Percentiles rank a stretch among this genome's conserved stretches.
These are phyloP conservation scores for Microctenopoma stevenorrisi DNA, from an alignment of 2,797 vertebrate genomes.

Conservation along the genomic window DNA sequence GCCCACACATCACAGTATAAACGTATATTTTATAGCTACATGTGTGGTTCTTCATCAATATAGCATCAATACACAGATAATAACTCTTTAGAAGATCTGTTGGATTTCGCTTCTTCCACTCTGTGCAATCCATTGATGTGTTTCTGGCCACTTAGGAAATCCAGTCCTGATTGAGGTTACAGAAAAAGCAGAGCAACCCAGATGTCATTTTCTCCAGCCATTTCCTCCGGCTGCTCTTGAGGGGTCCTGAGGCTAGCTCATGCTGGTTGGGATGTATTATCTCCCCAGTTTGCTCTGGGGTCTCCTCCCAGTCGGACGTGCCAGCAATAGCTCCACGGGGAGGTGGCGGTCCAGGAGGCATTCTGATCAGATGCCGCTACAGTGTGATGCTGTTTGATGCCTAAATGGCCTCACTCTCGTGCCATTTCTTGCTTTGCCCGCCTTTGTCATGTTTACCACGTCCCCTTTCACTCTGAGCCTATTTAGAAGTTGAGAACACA, in stretches of 20 bases:
- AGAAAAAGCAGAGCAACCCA: slow-evolving; percentile 14
- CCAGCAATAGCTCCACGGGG: slow-evolving; percentile 48
- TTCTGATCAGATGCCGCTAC: slow-evolving; percentile 41
- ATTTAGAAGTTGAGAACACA: slow-evolving; percentile 50
- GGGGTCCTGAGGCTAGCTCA: slow-evolving; percentile 26
- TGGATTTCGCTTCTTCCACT: not conserved
- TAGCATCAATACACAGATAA: slow-evolving; percentile 17
- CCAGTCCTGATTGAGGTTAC: slow-evolving; percentile 19
- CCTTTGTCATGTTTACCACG: slow-evolving; percentile 41
- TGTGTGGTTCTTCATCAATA: not conserved
- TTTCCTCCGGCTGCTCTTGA: slow-evolving; percentile 33
- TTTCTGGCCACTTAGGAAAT: not conserved
- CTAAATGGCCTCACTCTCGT: slow-evolving; percentile 37
- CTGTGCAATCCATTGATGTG: not conserved
- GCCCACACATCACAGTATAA: not conserved
- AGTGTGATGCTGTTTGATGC: slow-evolving; percentile 25
- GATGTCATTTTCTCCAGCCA: slow-evolving; percentile 12
- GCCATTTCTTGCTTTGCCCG: slow-evolving; percentile 29
- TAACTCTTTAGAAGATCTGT: not conserved
- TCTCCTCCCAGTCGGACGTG: slow-evolving; percentile 51
- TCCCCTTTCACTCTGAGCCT: slow-evolving; percentile 27
- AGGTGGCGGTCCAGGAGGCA: slow-evolving; percentile 11
- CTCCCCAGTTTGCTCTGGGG: slow-evolving; percentile 49
- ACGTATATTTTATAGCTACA: slow-evolving; percentile 5
- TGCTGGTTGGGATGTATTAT: slow-evolving; percentile 52